Percentiles rank a stretch among this genome's conserved stretches.
Evolutionary conservation across 2,888 invertebrate genomes (phyloP).

Genomic region (Brassicogethes aeneus): DNA sequence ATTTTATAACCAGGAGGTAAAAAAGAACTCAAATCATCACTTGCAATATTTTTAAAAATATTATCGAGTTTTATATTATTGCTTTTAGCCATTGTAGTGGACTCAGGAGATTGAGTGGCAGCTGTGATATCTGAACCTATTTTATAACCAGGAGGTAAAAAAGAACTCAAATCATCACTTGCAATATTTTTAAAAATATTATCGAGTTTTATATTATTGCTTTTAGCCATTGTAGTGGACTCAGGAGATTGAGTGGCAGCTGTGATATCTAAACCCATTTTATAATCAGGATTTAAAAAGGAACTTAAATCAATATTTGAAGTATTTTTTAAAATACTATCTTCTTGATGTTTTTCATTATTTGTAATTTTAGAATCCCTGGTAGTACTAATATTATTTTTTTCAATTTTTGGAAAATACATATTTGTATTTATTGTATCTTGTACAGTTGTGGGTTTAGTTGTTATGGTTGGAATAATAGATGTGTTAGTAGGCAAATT

Average conservation of each 20-base stretch:
- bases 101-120: conserved; percentile 20
- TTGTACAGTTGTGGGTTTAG: no score
- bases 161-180: conserved; percentile 33
- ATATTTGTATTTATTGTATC: no score
- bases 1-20: conserved; percentile 41
- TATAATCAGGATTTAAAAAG: conserved; percentile 42
- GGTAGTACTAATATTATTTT: no score
- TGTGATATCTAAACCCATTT: conserved; percentile 12
- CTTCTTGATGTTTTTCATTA: no score
- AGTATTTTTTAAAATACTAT: conserved; percentile 33
- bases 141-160: conserved; percentile 42
- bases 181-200: conserved; percentile 34
- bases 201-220: neutral
- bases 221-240: conserved; percentile 13
- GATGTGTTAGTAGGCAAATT: no score
- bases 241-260: conserved; percentile 18
- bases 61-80: neutral
- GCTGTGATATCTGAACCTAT: neutral
- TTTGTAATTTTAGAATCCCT: no score
- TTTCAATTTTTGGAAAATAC: no score
- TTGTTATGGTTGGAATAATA: no score
- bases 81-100: conserved; percentile 9
- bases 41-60: conserved; percentile 35
- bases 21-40: conserved; percentile 35
- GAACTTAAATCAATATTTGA: conserved; percentile 34